Evolutionary conservation across 2,888 invertebrate genomes (phyloP).

Genomic region (Malthinus seriepunctatus): DNA sequence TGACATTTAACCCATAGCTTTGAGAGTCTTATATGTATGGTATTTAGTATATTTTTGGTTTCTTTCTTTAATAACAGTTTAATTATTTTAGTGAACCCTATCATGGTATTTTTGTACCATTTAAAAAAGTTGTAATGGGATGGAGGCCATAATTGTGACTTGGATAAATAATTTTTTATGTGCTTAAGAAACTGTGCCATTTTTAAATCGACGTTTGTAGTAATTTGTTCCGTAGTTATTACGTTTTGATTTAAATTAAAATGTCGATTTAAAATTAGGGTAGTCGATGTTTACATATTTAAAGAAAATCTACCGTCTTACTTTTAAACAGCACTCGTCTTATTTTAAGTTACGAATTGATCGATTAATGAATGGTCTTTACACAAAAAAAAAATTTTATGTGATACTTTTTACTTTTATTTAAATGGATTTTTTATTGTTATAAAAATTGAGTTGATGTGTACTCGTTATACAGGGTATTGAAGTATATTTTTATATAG

Average conservation of each 20-base stretch:
- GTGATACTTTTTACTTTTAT: slow-evolving; percentile 1
- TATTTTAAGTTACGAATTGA: background rate
- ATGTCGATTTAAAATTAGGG: background rate
- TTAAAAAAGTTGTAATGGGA: slow-evolving; percentile 79
- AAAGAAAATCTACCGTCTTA: background rate
- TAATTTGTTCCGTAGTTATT: background rate
- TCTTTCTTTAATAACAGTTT: background rate
- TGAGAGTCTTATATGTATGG: no score
- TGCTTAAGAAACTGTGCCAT: background rate
- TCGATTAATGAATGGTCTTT: background rate
- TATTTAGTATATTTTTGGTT: no score
- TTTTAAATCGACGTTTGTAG: background rate
- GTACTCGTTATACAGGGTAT: slow-evolving; percentile 22
- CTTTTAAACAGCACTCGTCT: no score
- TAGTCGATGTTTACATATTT: background rate
- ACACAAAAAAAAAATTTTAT: background rate
- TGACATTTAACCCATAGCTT: no score
- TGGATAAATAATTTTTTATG: background rate
- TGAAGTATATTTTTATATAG: slow-evolving; percentile 21
- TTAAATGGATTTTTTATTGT: background rate
- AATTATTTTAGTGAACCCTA: slow-evolving; percentile 61
- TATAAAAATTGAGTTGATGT: background rate
- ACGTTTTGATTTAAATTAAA: background rate
- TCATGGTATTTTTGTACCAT: slow-evolving; percentile 74
- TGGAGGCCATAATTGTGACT: slow-evolving; percentile 59